These are phyloP conservation scores for Ridgeia piscesae DNA, from an alignment of 1,140 invertebrate species.

Conservation along the genomic window DNA sequence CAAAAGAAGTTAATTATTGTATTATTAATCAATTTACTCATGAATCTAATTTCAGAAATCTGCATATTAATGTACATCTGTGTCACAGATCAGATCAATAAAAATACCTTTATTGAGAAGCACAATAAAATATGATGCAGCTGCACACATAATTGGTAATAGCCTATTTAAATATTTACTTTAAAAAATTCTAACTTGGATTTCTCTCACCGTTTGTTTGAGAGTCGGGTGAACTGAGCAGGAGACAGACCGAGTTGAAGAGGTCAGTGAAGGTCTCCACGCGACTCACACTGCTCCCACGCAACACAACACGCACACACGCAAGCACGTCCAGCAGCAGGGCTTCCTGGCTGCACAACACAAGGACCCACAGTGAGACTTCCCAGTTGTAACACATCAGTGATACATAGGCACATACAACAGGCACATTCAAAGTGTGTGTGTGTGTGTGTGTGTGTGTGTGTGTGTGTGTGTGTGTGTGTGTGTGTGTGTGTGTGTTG, in stretches of 20 bases:
- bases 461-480: neutral
- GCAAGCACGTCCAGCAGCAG: slow-evolving; percentile 37
- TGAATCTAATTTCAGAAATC: too few relatives aligned
- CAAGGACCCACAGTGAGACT: neutral
- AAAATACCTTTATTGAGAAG: too few relatives aligned
- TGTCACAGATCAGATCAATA: too few relatives aligned
- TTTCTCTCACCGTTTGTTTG: slow-evolving; percentile 31
- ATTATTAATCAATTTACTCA: too few relatives aligned
- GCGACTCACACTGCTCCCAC: slow-evolving; percentile 32
- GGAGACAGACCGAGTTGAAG: slow-evolving; percentile 36
- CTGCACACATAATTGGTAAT: too few relatives aligned
- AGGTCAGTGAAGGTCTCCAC: slow-evolving; percentile 44
- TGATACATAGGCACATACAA: too few relatives aligned
- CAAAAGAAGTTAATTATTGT: too few relatives aligned
- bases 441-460: neutral
- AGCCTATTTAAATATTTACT: too few relatives aligned
- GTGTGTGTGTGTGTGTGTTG: neutral
- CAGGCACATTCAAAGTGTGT: neutral
- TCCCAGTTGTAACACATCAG: too few relatives aligned
- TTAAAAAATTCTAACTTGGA: too few relatives aligned
- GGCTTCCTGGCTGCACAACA: slow-evolving; percentile 37
- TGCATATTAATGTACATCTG: too few relatives aligned
- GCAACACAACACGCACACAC: slow-evolving; percentile 38
- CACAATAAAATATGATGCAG: too few relatives aligned
- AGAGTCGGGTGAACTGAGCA: slow-evolving; percentile 37